Conservation (phyloP, 2,797 vertebrate species). For the Catamblyrhynchus diadema region DNA sequence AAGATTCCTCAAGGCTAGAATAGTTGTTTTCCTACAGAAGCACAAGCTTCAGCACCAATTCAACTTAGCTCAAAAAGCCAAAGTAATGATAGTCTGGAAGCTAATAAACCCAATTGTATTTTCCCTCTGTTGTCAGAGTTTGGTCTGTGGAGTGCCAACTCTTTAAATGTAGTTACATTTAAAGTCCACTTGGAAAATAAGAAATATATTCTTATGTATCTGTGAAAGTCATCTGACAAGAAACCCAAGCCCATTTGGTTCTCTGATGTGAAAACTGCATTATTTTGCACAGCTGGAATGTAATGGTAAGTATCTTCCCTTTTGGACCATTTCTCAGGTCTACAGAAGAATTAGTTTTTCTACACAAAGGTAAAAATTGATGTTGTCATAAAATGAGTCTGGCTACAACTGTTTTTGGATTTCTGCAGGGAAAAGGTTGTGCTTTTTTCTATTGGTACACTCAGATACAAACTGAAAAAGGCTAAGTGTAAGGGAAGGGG, state of each 20-base stretch:
- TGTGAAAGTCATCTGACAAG: background rate
- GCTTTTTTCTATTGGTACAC: background rate
- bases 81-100: background rate
- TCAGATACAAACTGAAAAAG: background rate
- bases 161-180: background rate
- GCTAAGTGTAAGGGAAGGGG: background rate
- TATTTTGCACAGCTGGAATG: constrained; percentile 22
- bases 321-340: background rate
- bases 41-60: background rate
- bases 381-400: background rate
- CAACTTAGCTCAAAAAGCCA: background rate
- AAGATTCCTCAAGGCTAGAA: background rate
- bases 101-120: background rate
- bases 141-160: background rate
- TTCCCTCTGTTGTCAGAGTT: background rate
- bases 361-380: background rate
- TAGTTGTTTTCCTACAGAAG: background rate
- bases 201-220: background rate
- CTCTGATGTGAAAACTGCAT: background rate
- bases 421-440: background rate
- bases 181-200: background rate
- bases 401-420: background rate
- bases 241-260: background rate
- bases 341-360: background rate
- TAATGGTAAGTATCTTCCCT: background rate